phyloP scores from a whole-genome alignment of 2,113 vertebrate species.

The Electrona antarctica region DNA sequence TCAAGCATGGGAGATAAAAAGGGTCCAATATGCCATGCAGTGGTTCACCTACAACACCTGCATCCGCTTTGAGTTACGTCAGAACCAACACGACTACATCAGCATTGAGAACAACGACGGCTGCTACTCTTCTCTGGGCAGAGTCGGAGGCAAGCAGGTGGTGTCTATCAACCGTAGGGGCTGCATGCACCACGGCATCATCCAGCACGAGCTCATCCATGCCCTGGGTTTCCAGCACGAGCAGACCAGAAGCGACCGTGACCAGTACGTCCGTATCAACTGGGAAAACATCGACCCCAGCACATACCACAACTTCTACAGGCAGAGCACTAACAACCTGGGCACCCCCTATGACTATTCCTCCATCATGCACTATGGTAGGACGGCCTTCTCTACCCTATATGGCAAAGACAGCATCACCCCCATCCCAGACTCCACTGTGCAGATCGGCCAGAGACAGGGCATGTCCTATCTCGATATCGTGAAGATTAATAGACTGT shows the following conservation, averaged over 20 bases:
- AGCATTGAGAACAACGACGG: slow-evolving; percentile 15
- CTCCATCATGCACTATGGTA: slow-evolving; percentile 40
- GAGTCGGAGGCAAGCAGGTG: slow-evolving; percentile 5
- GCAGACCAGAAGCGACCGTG: slow-evolving; percentile 49
- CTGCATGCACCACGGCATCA: slow-evolving; percentile 23
- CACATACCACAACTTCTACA: slow-evolving; percentile 8
- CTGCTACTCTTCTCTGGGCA: slow-evolving; percentile 18
- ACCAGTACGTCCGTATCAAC: slow-evolving; percentile 40
- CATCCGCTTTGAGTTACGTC: too few species aligned
- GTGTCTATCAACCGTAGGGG: slow-evolving; percentile 23
- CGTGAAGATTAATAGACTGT: slow-evolving; percentile 37
- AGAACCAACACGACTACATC: slow-evolving; percentile 7
- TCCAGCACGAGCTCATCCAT: slow-evolving; percentile 47
- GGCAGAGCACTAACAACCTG: slow-evolving; percentile 9
- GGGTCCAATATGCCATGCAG: too few species aligned
- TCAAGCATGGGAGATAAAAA: too few species aligned
- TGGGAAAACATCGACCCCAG: slow-evolving; percentile 30
- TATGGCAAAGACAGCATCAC: slow-evolving; percentile 17
- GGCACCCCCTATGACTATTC: slow-evolving; percentile 23
- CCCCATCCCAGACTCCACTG: slow-evolving; percentile 26
- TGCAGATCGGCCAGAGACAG: slow-evolving; percentile 23
- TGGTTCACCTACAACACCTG: too few species aligned
- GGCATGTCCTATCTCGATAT: slow-evolving; percentile 13
- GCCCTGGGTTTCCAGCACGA: slow-evolving; percentile 52
- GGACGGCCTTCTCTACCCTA: slow-evolving; percentile 12